Evolutionary conservation across 2,888 invertebrate genomes (phyloP).

Genomic region (Chalcis sispes): DNA sequence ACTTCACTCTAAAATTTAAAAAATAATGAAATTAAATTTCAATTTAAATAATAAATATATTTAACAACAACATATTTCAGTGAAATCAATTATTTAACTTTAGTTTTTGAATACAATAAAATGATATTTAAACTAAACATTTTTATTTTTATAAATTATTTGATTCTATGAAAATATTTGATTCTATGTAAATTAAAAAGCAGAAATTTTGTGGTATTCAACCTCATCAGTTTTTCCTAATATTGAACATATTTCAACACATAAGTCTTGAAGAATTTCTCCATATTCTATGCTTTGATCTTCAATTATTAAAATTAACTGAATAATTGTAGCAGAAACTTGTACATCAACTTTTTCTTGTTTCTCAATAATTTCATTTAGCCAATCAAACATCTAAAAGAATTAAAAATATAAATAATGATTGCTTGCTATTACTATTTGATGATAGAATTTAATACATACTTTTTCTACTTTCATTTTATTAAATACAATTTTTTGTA

Average conservation of each 20-base stretch:
- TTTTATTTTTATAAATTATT: too few species aligned
- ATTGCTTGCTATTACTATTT: too few species aligned
- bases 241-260: slow-evolving; percentile 74
- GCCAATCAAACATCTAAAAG: slow-evolving; percentile 64
- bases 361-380: slow-evolving; percentile 61
- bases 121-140: too few species aligned
- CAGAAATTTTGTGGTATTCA: too few species aligned
- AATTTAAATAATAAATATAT: slow-evolving; percentile 2
- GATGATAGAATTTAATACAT: neutral
- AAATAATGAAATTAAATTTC: neutral
- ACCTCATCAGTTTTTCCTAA: slow-evolving; percentile 76
- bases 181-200: too few species aligned
- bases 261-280: slow-evolving; percentile 73
- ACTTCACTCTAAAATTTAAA: slow-evolving; percentile 58
- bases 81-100: too few species aligned
- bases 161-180: too few species aligned
- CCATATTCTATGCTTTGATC: slow-evolving; percentile 65
- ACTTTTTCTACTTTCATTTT: slow-evolving; percentile 60
- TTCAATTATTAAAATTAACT: slow-evolving; percentile 68
- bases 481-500: slow-evolving; percentile 65
- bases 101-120: too few species aligned
- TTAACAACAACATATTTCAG: too few species aligned
- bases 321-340: slow-evolving; percentile 62
- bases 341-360: slow-evolving; percentile 60
- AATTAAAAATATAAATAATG: slow-evolving; percentile 24